These are phyloP conservation scores for Chelmon rostratus DNA, from an alignment of 2,797 vertebrate genomes.

Conservation along the genomic window DNA sequence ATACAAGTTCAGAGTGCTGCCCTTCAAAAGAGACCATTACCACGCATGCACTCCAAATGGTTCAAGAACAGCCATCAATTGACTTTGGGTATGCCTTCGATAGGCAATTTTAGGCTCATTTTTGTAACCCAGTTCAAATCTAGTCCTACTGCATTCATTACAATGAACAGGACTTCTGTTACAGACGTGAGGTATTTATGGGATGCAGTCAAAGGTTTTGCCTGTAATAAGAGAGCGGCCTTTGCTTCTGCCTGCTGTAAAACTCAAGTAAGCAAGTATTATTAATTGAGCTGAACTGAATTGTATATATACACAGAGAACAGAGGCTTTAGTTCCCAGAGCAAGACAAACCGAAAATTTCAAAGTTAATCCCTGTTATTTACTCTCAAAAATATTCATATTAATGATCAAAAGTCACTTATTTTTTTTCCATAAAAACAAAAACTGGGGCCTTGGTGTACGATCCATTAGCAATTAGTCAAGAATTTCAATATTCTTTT, in stretches of 20 bases:
- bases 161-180: background rate
- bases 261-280: background rate
- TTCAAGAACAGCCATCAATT: no score
- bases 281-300: background rate
- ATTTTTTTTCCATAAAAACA: background rate
- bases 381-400: background rate
- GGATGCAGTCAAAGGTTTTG: background rate
- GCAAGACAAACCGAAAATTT: slow-evolving; percentile 1
- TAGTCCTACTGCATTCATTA: background rate
- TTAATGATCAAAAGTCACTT: background rate
- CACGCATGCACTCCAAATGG: no score
- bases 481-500: background rate
- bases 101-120: no score
- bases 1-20: no score
- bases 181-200: background rate
- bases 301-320: background rate
- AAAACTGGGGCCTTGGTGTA: background rate
- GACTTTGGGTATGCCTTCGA: no score
- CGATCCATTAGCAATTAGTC: background rate
- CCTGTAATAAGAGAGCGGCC: background rate
- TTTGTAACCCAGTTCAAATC: background rate
- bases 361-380: background rate
- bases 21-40: no score
- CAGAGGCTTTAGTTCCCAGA: background rate
- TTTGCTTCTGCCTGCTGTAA: background rate